Base-by-base conservation (phyloP, 2,113 vertebrate genomes). In the Speoplatyrhinus poulsoni region DNA sequence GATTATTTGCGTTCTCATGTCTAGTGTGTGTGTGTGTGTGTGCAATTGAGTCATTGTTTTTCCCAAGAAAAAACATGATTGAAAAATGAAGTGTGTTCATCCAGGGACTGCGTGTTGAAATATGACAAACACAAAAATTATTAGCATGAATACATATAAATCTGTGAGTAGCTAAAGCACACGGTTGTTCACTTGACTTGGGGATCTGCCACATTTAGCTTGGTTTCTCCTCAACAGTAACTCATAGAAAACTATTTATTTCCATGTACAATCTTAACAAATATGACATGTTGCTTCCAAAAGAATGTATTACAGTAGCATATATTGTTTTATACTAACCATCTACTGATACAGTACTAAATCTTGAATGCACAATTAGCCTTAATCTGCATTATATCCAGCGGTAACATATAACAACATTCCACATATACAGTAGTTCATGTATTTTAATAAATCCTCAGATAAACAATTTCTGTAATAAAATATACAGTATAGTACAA, bases 121-220 rank as follows among this genome's bases (percentile, higher is more conserved):
- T 59, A 19, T 72, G 60, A 79, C 71, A 69, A 72, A 75, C 79
- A 79, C 72, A 77, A 79, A 82, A 75, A 82, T 79, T 75, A 79
- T 70, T 73, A 73, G 66, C 76, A 83, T 82, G 81, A 82, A 79
- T 82, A 85, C 82, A 68, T 85, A 52, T 15, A 3, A 15, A 50
- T 15, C 1, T 11, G 11, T 10, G 13, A 15, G 11, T 15, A 50
- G 36, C 36, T 19, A 19, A 26, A 26, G 26, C 26, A 41, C 36
- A 41, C 3, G 36, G 3, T 41, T 41, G 36, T 41, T 41, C 36
- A 41, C 36, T 41, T 8, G 7, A 8, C 36, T 41, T 5, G 36
- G 36, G 4, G 36, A 6, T 41, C 7, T 41, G 36, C 36, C 36
- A 41, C 36, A 41, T 41, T 41, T 7, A 5, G 4, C 36, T 7